phyloP scores from a whole-genome alignment of 1,140 invertebrate species.

The Drosophila nannoptera region DNA sequence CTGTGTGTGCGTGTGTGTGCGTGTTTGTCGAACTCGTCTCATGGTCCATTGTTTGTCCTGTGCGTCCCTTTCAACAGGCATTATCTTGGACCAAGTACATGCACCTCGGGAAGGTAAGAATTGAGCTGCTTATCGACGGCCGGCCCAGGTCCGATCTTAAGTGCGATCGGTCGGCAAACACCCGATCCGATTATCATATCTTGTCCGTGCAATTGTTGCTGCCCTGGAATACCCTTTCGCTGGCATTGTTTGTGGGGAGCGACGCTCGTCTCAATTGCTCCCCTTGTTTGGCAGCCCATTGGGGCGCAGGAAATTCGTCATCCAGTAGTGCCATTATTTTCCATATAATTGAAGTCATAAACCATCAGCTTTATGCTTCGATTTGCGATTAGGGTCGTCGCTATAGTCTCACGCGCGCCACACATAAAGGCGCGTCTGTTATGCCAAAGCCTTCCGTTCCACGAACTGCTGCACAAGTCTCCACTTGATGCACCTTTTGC shows the following conservation, averaged over 20 bases:
- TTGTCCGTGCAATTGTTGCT: constrained; percentile 10
- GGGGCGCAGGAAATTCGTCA: constrained; percentile 51
- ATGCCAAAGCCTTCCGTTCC: background rate
- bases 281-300: constrained; percentile 40
- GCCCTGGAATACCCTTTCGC: constrained; percentile 23
- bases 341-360: constrained; percentile 45
- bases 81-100: background rate
- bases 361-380: constrained; percentile 14
- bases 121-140: constrained; percentile 25
- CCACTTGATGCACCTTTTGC: constrained; percentile 9
- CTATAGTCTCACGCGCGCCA: background rate
- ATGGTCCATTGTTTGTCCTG: constrained; percentile 42
- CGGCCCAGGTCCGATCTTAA: constrained; percentile 43
- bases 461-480: background rate
- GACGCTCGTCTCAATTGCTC: constrained; percentile 33
- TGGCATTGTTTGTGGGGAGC: constrained; percentile 10
- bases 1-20: constrained; percentile 39
- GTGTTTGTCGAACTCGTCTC: constrained; percentile 38
- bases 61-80: background rate
- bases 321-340: constrained; percentile 27
- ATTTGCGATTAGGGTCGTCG: constrained; percentile 1
- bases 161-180: constrained; percentile 31
- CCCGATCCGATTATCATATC: constrained; percentile 5
- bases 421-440: constrained; percentile 45
- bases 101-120: constrained; percentile 30